These are phyloP conservation scores for Brevimyrus niger DNA, from an alignment of 2,113 vertebrate species.

Conservation along the genomic window DNA sequence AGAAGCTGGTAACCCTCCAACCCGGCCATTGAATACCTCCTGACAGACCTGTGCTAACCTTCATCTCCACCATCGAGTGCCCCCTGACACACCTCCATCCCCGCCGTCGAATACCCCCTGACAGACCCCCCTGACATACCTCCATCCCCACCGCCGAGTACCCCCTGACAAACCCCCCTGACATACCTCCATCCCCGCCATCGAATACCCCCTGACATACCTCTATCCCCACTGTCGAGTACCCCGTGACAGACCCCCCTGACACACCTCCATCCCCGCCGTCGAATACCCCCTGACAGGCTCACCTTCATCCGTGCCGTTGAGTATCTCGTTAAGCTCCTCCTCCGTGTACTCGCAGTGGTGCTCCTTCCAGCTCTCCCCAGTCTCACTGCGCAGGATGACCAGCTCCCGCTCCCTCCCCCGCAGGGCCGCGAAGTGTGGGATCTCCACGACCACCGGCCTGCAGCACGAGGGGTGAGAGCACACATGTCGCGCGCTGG, in stretches of 20 bases:
- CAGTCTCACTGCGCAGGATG: conserved; percentile 88
- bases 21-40: no score
- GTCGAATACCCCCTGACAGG: neutral
- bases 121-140: no score
- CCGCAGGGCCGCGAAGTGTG: conserved; percentile 90
- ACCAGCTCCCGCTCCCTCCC: conserved; percentile 92
- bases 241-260: neutral
- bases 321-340: conserved; percentile 90
- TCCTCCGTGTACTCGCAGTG: conserved; percentile 89
- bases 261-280: neutral
- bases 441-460: conserved; percentile 97
- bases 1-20: conserved; percentile 31
- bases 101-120: no score
- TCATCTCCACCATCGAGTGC: no score
- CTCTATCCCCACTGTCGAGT: no score
- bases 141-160: no score
- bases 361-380: conserved; percentile 97
- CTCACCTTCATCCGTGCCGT: conserved; percentile 96
- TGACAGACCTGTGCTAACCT: no score
- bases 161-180: no score
- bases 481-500: neutral
- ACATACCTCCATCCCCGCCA: no score
- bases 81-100: no score
- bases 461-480: conserved; percentile 48
- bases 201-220: no score